Evolutionary conservation across 2,113 vertebrate genomes (phyloP), one percentile per base, ranked within the genome.

Genomic region (Odobenus rosmarus): DNA sequence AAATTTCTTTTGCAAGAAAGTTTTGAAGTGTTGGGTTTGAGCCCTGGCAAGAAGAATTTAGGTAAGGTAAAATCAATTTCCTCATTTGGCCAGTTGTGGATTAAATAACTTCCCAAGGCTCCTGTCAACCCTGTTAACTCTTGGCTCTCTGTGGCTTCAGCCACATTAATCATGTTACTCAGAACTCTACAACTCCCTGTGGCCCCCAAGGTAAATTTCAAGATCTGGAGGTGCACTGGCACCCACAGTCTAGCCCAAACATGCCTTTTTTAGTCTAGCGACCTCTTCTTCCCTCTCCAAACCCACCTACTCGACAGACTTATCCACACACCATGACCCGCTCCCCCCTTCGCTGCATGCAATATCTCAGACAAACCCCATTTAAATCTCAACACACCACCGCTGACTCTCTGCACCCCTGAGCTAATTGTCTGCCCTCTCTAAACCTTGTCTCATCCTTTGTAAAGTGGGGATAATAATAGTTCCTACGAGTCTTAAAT

Each of bases 61-160:
- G 62, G 74, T 94, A 88, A 92, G 51, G 64, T 69, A 79, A 97
- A 94, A 95, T 95, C 95, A 88, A 88, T 96, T 80, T 95, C 77
- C 95, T 96, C 95, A 95, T 96, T 94, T 85, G 85, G 79, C 90
- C 59, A 85, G 81, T 61, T 53, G 31, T 94, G 55, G 81, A 88
- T 95, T 95, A 77, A 96, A 85, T 67, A 94, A 92, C 84, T 96
- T 92, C 86, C 90, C n/a, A 53, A 77, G 90, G 42, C 74, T 90
- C 51, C 77, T 90, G 93, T 90, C 90, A 88, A 95, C 76, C 18
- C 62, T 53, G 24, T 51, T 77, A 77, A 86, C 88, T 79, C 93
- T 62, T 24, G 4, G 26, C 64, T 84, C 39, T 93, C 33, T 94
- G 61, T 36, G 39, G 36, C 26, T 93, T 57, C 18, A 69, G 46